These are phyloP conservation scores for Hypotaenidia okinawae DNA, from an alignment of 2,797 vertebrate genomes.

Conservation along the genomic window DNA sequence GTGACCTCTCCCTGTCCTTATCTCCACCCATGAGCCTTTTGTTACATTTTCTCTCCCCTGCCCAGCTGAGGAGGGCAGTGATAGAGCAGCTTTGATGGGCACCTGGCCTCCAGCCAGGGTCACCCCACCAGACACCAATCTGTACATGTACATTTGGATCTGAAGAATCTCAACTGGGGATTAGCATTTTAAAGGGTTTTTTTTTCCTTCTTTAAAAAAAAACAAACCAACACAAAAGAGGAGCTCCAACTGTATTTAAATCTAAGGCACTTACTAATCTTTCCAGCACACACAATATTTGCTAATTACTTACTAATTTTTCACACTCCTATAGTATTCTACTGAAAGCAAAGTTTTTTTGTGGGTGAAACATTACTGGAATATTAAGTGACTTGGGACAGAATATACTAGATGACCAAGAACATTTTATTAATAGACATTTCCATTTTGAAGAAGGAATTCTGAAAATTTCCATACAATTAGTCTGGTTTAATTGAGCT, in stretches of 20 bases:
- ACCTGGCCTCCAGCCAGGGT: background rate
- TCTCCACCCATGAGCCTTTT: background rate
- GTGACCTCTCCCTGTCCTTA: background rate
- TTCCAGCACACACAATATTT: background rate
- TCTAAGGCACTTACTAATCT: background rate
- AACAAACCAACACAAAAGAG: background rate
- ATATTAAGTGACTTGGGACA: background rate
- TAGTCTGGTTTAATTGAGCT: background rate
- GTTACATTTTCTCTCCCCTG: too few relatives aligned
- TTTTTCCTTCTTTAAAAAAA: background rate
- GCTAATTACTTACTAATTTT: background rate
- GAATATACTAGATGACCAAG: background rate
- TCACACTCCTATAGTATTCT: background rate
- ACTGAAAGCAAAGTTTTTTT: background rate
- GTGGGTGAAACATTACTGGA: background rate
- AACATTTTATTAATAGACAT: background rate
- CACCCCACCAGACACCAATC: background rate
- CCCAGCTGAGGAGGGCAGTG: too few relatives aligned
- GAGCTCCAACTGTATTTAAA: background rate
- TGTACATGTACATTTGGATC: background rate
- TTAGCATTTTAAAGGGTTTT: background rate
- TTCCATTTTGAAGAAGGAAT: background rate
- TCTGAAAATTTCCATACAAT: background rate
- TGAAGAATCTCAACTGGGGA: conserved; percentile 4
- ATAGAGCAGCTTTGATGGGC: too few relatives aligned